A percentile compares a stretch with the other conserved stretches of the same genome.
phyloP scores from a whole-genome alignment of 2,888 invertebrate genomes.

The Cheilosia soror region DNA sequence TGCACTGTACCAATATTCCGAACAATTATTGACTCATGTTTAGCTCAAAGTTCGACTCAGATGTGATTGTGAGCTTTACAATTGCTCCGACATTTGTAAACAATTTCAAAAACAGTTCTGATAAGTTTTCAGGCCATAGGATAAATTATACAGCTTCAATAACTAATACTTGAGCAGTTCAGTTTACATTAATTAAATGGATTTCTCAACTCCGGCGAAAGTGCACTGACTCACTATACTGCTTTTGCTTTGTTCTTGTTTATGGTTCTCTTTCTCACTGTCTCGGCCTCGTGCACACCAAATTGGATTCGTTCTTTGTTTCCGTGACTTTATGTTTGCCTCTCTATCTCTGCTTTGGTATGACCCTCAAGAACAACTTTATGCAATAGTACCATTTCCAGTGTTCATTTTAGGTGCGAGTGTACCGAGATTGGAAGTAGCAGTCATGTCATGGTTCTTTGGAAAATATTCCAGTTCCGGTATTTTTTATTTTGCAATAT shows the following conservation, averaged over 20 bases:
- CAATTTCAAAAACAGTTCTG: too few relatives aligned
- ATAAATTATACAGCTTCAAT: too few relatives aligned
- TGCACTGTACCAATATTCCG: too few relatives aligned
- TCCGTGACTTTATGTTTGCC: not conserved
- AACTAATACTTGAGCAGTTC: too few relatives aligned
- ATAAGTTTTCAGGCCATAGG: too few relatives aligned
- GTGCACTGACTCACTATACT: slow-evolving; percentile 12
- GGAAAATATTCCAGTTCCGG: slow-evolving; percentile 38
- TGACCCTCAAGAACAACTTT: slow-evolving; percentile 23
- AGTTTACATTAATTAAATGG: too few relatives aligned
- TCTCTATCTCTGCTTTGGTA: not conserved
- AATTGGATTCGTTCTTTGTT: slow-evolving; percentile 18
- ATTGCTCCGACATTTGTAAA: too few relatives aligned
- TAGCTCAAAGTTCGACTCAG: too few relatives aligned
- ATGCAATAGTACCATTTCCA: slow-evolving; percentile 1
- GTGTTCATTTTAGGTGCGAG: slow-evolving; percentile 59
- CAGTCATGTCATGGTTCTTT: not conserved
- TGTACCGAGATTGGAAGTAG: slow-evolving; percentile 68
- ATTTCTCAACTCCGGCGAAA: slow-evolving; percentile 3
- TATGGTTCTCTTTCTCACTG: not conserved
- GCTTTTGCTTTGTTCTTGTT: not conserved
- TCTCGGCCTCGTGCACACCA: not conserved
- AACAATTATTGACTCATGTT: too few relatives aligned
- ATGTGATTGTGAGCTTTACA: too few relatives aligned
- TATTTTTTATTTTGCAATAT: slow-evolving; percentile 10